Conservation (phyloP, 2,888 invertebrate species). For the Amblyteles armatorius region DNA sequence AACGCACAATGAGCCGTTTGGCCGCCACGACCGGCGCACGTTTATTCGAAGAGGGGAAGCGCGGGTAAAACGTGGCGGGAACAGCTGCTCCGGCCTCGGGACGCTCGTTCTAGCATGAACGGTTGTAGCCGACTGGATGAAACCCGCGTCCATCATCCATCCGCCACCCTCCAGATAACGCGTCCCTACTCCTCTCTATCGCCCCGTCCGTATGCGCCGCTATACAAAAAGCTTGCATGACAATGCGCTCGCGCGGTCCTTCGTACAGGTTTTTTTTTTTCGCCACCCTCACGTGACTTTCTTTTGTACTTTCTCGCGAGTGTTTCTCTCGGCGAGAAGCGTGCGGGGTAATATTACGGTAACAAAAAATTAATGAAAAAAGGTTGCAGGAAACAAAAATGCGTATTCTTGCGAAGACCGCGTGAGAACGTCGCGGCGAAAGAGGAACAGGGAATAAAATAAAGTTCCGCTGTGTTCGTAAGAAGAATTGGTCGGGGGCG, state of each 20-base stretch:
- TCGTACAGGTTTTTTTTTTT: background rate
- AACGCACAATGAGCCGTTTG: conserved; percentile 8
- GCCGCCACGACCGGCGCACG: conserved; percentile 5
- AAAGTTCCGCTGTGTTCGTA: background rate
- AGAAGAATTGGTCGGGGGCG: background rate
- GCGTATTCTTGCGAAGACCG: background rate
- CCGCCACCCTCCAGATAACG: conserved; percentile 67
- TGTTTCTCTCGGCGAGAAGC: background rate
- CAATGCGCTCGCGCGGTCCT: conserved; percentile 10
- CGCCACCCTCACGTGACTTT: background rate
- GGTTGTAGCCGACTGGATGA: conserved; percentile 75
- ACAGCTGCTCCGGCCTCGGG: conserved; percentile 50
- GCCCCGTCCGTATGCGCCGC: conserved; percentile 12
- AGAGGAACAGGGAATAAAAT: background rate
- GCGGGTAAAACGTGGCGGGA: conserved; percentile 58
- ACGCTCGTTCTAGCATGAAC: conserved; percentile 71
- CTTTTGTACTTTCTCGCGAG: background rate
- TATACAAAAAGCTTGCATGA: conserved; percentile 11
- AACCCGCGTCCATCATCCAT: conserved; percentile 72
- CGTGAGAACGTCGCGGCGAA: background rate
- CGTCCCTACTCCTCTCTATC: conserved; percentile 27
- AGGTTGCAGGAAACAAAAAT: background rate
- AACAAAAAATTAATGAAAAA: background rate
- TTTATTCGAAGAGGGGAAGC: conserved; percentile 38
- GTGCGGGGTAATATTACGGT: background rate